Evolutionary conservation across 2,113 vertebrate species (phyloP).

Genomic region (Chaetura pelagica): DNA sequence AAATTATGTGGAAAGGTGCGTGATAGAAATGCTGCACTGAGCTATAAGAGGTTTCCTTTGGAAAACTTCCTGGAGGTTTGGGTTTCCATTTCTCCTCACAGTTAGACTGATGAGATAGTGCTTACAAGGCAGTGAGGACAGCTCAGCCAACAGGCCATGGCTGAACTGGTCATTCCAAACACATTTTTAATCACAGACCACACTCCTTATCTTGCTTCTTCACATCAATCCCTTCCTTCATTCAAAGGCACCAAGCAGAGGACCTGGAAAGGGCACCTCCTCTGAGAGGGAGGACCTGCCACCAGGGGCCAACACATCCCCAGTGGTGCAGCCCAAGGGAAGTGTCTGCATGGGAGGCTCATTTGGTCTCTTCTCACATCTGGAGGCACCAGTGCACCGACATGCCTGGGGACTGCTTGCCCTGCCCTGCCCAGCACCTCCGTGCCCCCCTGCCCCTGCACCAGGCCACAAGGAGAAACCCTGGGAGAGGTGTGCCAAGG

Average conservation of each 20-base stretch:
- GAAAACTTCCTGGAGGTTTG: neutral
- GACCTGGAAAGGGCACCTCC: neutral
- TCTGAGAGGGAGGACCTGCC: neutral
- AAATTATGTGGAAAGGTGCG: neutral
- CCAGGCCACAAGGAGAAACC: rapidly evolving
- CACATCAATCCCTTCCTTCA: neutral
- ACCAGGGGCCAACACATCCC: rapidly evolving
- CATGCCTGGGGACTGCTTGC: neutral
- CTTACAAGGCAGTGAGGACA: neutral
- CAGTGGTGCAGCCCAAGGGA: rapidly evolving
- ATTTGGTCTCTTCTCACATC: rapidly evolving
- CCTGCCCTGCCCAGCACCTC: neutral
- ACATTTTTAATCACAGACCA: neutral
- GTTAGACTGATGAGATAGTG: neutral
- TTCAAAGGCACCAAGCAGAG: neutral
- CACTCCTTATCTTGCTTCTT: neutral
- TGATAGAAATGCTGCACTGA: neutral
- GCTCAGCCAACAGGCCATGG: neutral
- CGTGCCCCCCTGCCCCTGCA: neutral
- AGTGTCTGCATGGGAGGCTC: rapidly evolving
- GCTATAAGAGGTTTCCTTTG: neutral
- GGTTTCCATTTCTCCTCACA: neutral
- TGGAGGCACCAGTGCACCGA: rapidly evolving
- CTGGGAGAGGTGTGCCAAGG: neutral
- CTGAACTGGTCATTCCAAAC: neutral